phyloP scores from a whole-genome alignment of 2,113 vertebrate genomes.

The Channa maculata region DNA sequence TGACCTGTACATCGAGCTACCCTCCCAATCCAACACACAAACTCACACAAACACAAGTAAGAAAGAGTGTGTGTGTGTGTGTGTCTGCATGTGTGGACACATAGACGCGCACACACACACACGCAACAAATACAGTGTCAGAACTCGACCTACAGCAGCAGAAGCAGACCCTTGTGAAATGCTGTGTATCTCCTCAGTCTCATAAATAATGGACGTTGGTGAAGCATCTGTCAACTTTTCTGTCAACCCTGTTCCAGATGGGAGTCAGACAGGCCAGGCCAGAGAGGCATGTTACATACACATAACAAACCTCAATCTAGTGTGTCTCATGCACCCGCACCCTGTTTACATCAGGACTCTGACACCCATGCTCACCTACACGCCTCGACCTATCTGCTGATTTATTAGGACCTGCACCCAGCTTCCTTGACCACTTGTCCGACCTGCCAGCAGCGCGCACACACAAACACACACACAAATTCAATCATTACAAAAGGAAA shows the following conservation, averaged over 20 bases:
- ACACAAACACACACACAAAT: conserved; percentile 20
- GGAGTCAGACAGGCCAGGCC: conserved; percentile 68
- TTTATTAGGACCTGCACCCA: conserved; percentile 60
- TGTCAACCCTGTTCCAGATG: conserved; percentile 72
- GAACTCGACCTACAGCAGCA: conserved; percentile 58
- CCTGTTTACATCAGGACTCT: conserved; percentile 67
- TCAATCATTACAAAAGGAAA: conserved; percentile 32
- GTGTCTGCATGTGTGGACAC: neutral
- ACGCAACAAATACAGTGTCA: conserved; percentile 54
- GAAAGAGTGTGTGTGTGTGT: conserved; percentile 1
- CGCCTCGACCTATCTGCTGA: conserved; percentile 55
- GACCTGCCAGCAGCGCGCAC: neutral
- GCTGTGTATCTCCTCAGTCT: conserved; percentile 61
- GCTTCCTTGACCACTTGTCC: conserved; percentile 3
- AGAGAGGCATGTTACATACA: conserved; percentile 56
- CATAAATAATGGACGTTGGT: conserved; percentile 79
- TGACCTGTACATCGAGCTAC: neutral
- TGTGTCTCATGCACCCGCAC: conserved; percentile 42
- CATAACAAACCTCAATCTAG: conserved; percentile 62
- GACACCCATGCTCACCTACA: conserved; percentile 67
- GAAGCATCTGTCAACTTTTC: conserved; percentile 78
- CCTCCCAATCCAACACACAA: conserved; percentile 1
- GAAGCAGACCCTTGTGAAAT: conserved; percentile 60
- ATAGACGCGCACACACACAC: neutral
- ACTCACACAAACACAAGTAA: neutral